Conservation (phyloP, 2,797 vertebrate genomes). For the Semotilus atromaculatus region DNA sequence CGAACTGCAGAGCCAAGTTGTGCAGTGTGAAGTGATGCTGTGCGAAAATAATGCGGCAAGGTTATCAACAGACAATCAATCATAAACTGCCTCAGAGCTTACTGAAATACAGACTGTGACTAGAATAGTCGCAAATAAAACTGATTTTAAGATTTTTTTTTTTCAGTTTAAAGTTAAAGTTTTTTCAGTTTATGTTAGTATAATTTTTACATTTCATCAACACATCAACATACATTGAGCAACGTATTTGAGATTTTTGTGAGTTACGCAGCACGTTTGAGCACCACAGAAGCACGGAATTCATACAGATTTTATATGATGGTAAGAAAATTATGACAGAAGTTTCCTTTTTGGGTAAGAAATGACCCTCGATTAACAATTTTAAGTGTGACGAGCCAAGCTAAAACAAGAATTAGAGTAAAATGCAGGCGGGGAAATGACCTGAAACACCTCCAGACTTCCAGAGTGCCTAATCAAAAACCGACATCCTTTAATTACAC, state of each 20-base stretch:
- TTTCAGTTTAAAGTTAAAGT: no score
- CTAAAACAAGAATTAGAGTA: neutral
- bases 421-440: neutral
- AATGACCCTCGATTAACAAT: neutral
- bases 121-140: neutral
- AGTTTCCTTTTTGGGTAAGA: neutral
- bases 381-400: neutral
- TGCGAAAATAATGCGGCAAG: neutral
- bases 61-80: neutral
- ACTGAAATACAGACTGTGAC: neutral
- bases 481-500: conserved; percentile 16
- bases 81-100: neutral
- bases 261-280: no score
- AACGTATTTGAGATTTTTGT: no score
- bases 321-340: neutral
- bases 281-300: no score
- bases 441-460: neutral
- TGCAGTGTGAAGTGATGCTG: neutral
- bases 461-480: conserved; percentile 21
- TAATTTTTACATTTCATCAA: no score
- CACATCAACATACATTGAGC: no score
- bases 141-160: neutral
- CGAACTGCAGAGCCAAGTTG: neutral
- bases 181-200: neutral
- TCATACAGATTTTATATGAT: neutral